Evolutionary conservation across 2,888 invertebrate genomes (phyloP), one percentile per base, ranked within the genome.

Genomic region (Papilio elwesi): DNA sequence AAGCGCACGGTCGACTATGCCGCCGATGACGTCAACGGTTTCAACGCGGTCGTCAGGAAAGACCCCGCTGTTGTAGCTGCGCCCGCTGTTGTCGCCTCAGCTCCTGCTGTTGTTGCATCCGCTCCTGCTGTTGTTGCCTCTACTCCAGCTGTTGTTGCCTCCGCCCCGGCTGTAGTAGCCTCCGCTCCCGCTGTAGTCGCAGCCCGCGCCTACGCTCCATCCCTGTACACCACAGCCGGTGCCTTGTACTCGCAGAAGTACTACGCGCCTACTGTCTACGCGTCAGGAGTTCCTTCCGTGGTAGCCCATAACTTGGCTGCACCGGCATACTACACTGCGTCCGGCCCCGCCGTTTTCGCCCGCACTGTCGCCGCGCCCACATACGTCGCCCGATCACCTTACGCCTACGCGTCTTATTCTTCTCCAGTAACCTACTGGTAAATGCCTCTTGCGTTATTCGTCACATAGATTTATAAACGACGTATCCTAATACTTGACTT

Each of bases 11-110:
- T 95, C 0, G 94, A 95, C 86, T 95, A 95, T 87, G 88, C 93
- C 67, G 94, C 95, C 73, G 95, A 95, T 81, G 93, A 94, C 73
- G 82, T 94, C 72, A 94, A 94, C 78, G 95, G 95, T 26, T 95
- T 95, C 87, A 95, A 95, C 87, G 95, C 95, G 52, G 91, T 94
- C 26, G 95, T 95, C 47, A 92, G 93, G 79, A 94, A 94, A 76
- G 94, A 94, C 76, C 91, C 95, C 49, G 90, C 86, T 52, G 84
- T 89, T 59, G 83, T 87, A 6, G 81, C 91, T 43, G 81, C 87
- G 2, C 86, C 90, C 5, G 87, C 87, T 36, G 88, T 84, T 13
- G 79, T 78, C n/a, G 81, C 79, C 52, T 79, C 81, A 16, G 78
- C 82, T n/a, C 78, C 78, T 3, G 75, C 79, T 1, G 70, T 67